Percentiles rank a stretch among this genome's conserved stretches.
Evolutionary conservation across 2,113 vertebrate genomes (phyloP).

Genomic region (Apodemus sylvaticus): DNA sequence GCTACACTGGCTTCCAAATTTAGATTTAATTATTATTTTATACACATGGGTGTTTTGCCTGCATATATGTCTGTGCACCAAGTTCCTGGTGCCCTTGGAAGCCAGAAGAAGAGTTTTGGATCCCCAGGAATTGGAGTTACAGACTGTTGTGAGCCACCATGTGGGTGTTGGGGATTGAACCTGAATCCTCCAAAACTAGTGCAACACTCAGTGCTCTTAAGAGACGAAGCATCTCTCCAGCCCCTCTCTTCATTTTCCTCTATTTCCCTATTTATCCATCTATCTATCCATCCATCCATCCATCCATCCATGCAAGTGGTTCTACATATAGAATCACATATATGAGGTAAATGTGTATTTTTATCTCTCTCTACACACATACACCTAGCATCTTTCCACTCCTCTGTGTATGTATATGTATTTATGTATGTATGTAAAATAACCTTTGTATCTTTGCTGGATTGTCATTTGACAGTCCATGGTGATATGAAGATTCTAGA

Average conservation of each 20-base stretch:
- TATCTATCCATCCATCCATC: too few species aligned
- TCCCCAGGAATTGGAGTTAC: not conserved
- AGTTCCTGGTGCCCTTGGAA: not conserved
- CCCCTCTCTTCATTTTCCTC: too few species aligned
- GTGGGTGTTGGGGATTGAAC: not conserved
- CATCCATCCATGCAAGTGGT: too few species aligned
- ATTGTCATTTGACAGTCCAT: not conserved
- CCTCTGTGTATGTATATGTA: too few species aligned
- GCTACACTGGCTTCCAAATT: not conserved
- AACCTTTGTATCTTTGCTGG: not conserved
- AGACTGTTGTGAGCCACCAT: not conserved
- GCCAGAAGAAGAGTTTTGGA: not conserved
- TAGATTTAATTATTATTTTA: not conserved
- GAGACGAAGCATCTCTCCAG: not conserved
- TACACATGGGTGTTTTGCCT: not conserved
- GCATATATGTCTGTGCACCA: not conserved
- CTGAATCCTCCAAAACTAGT: not conserved
- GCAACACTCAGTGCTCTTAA: not conserved
- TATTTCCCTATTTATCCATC: too few species aligned
- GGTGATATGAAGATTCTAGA: conserved; percentile 2
- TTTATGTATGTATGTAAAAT: not conserved
- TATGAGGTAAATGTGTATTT: too few species aligned
- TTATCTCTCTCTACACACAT: not conserved
- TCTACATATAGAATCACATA: too few species aligned
- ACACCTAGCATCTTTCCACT: not conserved